Evolutionary conservation across 2,113 vertebrate genomes (phyloP).

Genomic region (Corythornis vintsioides): DNA sequence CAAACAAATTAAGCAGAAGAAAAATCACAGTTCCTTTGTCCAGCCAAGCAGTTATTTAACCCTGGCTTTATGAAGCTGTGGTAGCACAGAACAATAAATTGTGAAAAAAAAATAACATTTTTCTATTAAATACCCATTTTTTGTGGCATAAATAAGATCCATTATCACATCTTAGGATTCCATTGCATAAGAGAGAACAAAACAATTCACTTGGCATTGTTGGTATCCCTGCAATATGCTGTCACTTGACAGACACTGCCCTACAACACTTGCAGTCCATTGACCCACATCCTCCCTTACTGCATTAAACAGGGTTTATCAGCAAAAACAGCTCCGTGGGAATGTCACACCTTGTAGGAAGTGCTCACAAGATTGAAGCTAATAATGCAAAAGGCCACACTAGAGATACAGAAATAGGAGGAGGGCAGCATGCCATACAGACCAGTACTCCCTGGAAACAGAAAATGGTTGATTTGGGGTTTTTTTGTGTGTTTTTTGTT

Average conservation of each 20-base stretch:
- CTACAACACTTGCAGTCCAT: not conserved
- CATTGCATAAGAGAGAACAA: not conserved
- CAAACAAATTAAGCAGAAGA: constrained; percentile 9
- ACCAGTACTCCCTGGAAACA: no score
- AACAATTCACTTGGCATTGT: not conserved
- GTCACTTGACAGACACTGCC: not conserved
- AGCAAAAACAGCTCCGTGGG: not conserved
- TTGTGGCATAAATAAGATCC: not conserved
- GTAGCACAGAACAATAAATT: not conserved
- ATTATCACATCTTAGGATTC: not conserved
- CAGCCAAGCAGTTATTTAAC: not conserved
- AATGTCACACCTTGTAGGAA: not conserved
- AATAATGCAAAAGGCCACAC: not conserved
- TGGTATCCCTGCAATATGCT: not conserved
- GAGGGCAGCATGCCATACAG: not conserved
- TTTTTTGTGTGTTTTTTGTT: no score
- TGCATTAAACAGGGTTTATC: constrained; percentile 12
- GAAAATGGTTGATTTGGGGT: no score
- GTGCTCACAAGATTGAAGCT: not conserved
- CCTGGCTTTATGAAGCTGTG: not conserved
- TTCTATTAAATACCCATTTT: not conserved
- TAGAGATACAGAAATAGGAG: not conserved
- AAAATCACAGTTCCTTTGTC: constrained; percentile 18
- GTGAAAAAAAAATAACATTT: not conserved
- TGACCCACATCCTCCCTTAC: constrained; percentile 36